Conservation (phyloP, 1,140 invertebrate species). For the Octopus sinensis region DNA sequence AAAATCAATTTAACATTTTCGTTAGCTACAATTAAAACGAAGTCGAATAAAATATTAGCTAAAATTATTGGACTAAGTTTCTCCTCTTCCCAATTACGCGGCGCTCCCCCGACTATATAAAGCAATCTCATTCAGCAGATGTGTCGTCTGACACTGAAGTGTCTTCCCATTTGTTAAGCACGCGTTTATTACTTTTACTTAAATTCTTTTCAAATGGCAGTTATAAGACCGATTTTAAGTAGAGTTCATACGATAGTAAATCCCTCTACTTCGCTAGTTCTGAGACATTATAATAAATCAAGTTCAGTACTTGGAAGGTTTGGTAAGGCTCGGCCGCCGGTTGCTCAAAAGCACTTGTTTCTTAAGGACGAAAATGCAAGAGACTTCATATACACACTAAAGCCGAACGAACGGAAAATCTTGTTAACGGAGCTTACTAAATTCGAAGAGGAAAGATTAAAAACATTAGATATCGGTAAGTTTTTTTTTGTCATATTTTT, state of each 20-base stretch:
- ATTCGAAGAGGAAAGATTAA: constrained; percentile 33
- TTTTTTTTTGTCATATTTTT: neutral
- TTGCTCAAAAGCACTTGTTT: constrained; percentile 6
- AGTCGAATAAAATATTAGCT: too few species aligned
- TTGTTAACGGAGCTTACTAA: constrained; percentile 44
- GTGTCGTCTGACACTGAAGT: constrained; percentile 13
- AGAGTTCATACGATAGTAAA: constrained; percentile 9
- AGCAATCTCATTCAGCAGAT: neutral
- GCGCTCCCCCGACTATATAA: too few species aligned
- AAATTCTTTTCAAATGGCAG: neutral
- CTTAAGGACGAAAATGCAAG: constrained; percentile 34
- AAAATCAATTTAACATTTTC: too few species aligned
- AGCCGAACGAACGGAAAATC: constrained; percentile 43
- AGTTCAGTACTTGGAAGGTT: neutral
- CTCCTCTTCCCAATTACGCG: too few species aligned
- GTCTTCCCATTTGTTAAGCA: constrained; percentile 33
- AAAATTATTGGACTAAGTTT: too few species aligned
- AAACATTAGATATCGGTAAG: constrained; percentile 15
- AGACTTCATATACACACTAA: constrained; percentile 49
- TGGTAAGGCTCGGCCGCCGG: neutral
- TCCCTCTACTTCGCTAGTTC: constrained; percentile 11
- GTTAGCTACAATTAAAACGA: too few species aligned
- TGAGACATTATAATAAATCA: constrained; percentile 17
- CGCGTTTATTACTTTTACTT: constrained; percentile 16
- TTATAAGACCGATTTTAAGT: constrained; percentile 9